Base-by-base conservation (phyloP, 2,888 invertebrate species). In the Leptogaster cylindrica region DNA sequence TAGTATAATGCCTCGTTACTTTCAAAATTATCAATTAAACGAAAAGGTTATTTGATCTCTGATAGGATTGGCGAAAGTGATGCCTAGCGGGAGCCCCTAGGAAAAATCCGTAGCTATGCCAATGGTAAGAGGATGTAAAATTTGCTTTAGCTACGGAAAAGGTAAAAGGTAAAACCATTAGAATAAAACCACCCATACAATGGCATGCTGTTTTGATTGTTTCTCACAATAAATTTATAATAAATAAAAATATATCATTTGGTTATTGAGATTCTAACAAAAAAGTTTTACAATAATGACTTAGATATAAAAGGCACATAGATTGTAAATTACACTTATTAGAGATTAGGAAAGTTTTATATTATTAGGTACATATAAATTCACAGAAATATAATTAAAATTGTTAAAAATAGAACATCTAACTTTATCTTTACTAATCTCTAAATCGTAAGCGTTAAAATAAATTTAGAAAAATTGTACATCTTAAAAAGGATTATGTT, bases 241-340 rank as follows among this genome's bases (percentile, higher is more conserved):
- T 55, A 55, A 55, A 55, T 55, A 55, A 55, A 55, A 55, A 55
- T 55, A 36, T 55, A 51, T 31, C 33, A 33, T 20, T 52, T 52
- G 14, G 52, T 52, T 33, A 18, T 18, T 20, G 10, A 28, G 20
- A 52, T 5, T 1, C 27, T 18, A 16, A 52, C 16, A 55, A 8
- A 6, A 55, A 55, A 55, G 14, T 8, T 33, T 8, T 33, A 14
- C 1, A 36, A 55, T 31, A 36, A 10, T 55, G 18, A 36, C 36
- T 2, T 55, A 36, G 18, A 12, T 23, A 7, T 55, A 55, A 31
- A 55, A 55, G 55, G 55, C 55, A 55, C 55, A 39, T 55, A 14
- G 18, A 36, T 14, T 18, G 36, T 36, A 39, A 55, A 39, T 39
- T 8, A n/a, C 8, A 12, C 25, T 46, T 8, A 25, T 20, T n/a